Base-by-base conservation (phyloP, 2,888 invertebrate genomes). In the Bombyx huttoni region DNA sequence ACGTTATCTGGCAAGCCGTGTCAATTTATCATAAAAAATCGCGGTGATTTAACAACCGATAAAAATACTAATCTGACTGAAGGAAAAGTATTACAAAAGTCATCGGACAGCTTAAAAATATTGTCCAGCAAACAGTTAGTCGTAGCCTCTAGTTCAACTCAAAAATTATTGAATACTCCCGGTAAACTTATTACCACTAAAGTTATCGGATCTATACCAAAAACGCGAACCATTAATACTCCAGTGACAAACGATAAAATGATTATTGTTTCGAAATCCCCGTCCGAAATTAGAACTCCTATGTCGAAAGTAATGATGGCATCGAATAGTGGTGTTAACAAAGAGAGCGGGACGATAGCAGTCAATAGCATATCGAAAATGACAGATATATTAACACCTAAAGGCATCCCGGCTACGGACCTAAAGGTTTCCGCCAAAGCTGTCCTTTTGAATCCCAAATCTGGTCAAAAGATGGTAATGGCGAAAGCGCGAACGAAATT, bases 381-480 rank as follows among this genome's bases (percentile, higher is more conserved):
- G 40, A 67, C 75, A 3, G 88, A 89, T 61, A 66, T 74, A 34
- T 70, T 83, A 55, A 86, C 82, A 13, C 82, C 83, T 40, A 86
- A 88, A 67, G 86, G 88, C 53, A 80, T 89, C 50, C 87, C 86
- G 33, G 84, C 88, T 35, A 84, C 88, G 46, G 89, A 89, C 60
- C 66, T 88, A 34, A 89, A 87, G 70, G 84, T 89, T 8, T 87
- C 89, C 0, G 81, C 89, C 1, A 89, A 89, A 70, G 81, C 89
- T 12, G 74, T 88, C 52, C 82, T 89, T 48, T 63, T 89, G 40
- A 89, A 88, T 64, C 85, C 86, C 8, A 89, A 88, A 64, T 81
- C 87, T 1, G 89, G 85, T 3, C 87, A 83, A 60, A 89, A 89
- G 62, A 88, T 89, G 89, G 86, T 89, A 12, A 88, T 89, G 8